These are phyloP conservation scores for Pogonocherus hispidulus DNA, from an alignment of 2,888 invertebrate genomes.

Conservation along the genomic window DNA sequence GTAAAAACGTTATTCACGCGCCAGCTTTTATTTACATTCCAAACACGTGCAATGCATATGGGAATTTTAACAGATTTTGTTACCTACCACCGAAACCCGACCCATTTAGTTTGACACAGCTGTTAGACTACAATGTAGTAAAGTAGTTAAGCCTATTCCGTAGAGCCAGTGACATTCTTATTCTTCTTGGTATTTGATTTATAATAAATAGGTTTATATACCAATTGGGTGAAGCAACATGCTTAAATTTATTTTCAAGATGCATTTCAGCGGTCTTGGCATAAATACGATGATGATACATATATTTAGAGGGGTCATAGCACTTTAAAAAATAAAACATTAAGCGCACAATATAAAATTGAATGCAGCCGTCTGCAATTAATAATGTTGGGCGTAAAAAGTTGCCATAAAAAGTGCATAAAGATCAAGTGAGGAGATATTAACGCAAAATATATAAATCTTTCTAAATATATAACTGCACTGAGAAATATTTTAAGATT, in stretches of 20 bases:
- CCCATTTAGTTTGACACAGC: neutral
- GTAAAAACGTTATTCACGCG: slow-evolving; percentile 13
- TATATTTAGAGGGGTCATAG: slow-evolving; percentile 40
- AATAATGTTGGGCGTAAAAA: slow-evolving; percentile 50
- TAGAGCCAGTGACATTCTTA: no score
- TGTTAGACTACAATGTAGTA: no score
- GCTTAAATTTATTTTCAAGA: slow-evolving; percentile 24
- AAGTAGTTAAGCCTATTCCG: no score
- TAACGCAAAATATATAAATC: slow-evolving; percentile 24
- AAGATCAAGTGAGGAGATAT: slow-evolving; percentile 45
- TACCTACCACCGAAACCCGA: slow-evolving; percentile 4
- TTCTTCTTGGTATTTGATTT: no score
- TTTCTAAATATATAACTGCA: slow-evolving; percentile 42
- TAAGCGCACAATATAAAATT: slow-evolving; percentile 49
- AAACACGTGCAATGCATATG: slow-evolving; percentile 33
- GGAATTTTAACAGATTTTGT: slow-evolving; percentile 28
- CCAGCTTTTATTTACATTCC: slow-evolving; percentile 32
- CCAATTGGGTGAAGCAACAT: no score
- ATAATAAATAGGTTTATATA: no score
- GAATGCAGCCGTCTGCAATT: slow-evolving; percentile 55
- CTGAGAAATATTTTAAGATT: slow-evolving; percentile 7
- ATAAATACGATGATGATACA: slow-evolving; percentile 41
- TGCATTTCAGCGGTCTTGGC: slow-evolving; percentile 39
- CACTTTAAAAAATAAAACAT: slow-evolving; percentile 39
- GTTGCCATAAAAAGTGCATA: slow-evolving; percentile 45